A percentile compares a stretch with the other conserved stretches of the same genome.
Evolutionary conservation across 2,797 vertebrate species (phyloP).

Genomic region (Telmatherina bonti): DNA sequence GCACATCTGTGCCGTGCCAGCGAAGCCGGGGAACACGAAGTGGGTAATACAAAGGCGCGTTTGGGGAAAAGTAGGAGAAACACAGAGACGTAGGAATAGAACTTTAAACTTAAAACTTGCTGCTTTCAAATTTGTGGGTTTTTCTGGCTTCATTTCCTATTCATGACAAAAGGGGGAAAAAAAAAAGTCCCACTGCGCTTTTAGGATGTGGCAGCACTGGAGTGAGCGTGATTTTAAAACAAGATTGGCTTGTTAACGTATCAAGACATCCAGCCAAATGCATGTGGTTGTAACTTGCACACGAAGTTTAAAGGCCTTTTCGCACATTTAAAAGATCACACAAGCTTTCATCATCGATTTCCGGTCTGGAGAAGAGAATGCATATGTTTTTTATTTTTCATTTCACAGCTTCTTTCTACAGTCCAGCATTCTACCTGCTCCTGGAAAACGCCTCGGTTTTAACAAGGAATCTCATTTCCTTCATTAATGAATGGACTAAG

Average conservation of each 20-base stretch:
- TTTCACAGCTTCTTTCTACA: slow-evolving; percentile 17
- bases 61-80: slow-evolving; percentile 2
- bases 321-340: slow-evolving; percentile 28
- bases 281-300: slow-evolving; percentile 45
- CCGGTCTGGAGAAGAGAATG: slow-evolving; percentile 26
- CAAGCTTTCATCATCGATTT: neutral
- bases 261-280: slow-evolving; percentile 50
- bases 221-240: slow-evolving; percentile 45
- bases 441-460: slow-evolving; percentile 12
- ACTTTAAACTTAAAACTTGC: slow-evolving; percentile 28
- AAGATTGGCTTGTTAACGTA: slow-evolving; percentile 65
- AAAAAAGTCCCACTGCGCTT: slow-evolving; percentile 51
- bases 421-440: slow-evolving; percentile 3
- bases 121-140: slow-evolving; percentile 41
- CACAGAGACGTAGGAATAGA: slow-evolving; percentile 6
- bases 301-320: slow-evolving; percentile 49
- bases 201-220: slow-evolving; percentile 38
- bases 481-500: neutral
- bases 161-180: slow-evolving; percentile 21
- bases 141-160: slow-evolving; percentile 54
- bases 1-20: slow-evolving; percentile 41
- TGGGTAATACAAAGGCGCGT: slow-evolving; percentile 55
- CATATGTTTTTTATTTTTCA: slow-evolving; percentile 12
- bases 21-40: slow-evolving; percentile 15
- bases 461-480: neutral